phyloP scores from a whole-genome alignment of 2,113 vertebrate species.

The Calidris pygmaea region DNA sequence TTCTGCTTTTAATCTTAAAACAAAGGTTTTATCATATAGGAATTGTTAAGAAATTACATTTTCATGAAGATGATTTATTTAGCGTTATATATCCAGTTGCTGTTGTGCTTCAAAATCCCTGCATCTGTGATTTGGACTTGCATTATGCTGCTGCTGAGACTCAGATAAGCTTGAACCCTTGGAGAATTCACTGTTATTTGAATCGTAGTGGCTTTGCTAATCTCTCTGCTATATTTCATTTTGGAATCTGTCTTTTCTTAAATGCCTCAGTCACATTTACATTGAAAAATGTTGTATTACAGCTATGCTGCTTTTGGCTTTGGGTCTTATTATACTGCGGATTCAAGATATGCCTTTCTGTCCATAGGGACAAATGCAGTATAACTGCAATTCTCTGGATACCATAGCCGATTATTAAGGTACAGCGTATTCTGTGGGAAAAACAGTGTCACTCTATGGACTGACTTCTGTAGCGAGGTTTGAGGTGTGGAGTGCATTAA shows the following conservation, averaged over 20 bases:
- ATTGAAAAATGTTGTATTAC: conserved; percentile 35
- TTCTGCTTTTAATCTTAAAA: neutral
- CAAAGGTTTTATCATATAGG: neutral
- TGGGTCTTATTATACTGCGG: neutral
- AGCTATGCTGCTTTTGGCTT: conserved; percentile 23
- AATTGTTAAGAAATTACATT: neutral
- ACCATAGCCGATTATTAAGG: neutral
- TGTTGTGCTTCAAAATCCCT: conserved; percentile 8
- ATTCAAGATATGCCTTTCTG: neutral
- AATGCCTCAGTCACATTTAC: conserved; percentile 45
- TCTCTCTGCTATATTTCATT: conserved; percentile 15
- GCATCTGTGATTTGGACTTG: conserved; percentile 26
- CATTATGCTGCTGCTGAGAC: conserved; percentile 30
- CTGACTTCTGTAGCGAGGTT: neutral
- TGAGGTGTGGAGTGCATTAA: neutral
- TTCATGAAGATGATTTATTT: neutral
- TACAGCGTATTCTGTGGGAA: neutral
- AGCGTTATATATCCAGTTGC: neutral
- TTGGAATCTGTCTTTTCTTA: conserved; percentile 26
- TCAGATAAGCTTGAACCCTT: conserved; percentile 58
- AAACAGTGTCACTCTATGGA: neutral
- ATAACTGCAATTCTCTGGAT: neutral
- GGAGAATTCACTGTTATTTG: conserved; percentile 52
- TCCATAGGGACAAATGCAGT: neutral
- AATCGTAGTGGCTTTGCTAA: conserved; percentile 41